A percentile compares a stretch with the other conserved stretches of the same genome.
Conservation (phyloP, 2,888 invertebrate species). For the Drosophila tripunctata region DNA sequence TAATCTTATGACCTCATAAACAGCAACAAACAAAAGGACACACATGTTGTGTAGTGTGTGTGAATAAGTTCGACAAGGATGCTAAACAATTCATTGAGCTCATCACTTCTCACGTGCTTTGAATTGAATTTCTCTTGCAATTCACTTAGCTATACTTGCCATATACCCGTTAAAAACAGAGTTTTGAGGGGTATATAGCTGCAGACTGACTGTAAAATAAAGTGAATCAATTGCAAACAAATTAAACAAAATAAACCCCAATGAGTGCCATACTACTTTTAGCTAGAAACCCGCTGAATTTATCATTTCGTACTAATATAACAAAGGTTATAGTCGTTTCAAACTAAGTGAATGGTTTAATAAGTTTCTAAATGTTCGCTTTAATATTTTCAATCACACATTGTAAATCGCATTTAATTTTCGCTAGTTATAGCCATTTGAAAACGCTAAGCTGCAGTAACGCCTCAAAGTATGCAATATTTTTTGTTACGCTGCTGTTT, state of each 20-base stretch:
- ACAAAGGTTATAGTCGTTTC: too few species aligned
- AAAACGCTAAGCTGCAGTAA: too few species aligned
- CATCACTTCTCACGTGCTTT: conserved; percentile 55
- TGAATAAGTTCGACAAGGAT: conserved; percentile 43
- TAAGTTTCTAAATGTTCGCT: too few species aligned
- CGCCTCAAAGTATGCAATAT: not conserved
- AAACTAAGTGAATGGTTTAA: too few species aligned
- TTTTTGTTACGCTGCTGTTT: not conserved
- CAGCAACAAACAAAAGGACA: conserved; percentile 44
- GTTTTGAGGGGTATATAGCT: not conserved
- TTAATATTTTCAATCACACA: too few species aligned
- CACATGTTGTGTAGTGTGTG: conserved; percentile 50
- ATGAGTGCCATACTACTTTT: too few species aligned
- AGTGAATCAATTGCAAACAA: not conserved
- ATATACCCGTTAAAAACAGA: too few species aligned
- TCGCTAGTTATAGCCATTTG: too few species aligned
- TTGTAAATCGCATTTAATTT: not conserved
- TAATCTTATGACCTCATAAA: conserved; percentile 75
- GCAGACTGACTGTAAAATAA: not conserved
- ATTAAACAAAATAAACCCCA: too few species aligned
- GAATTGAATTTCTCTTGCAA: conserved; percentile 57
- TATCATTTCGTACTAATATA: too few species aligned
- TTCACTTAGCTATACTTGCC: not conserved
- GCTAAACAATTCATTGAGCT: conserved; percentile 31
- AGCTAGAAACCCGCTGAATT: too few species aligned